phyloP scores from a whole-genome alignment of 92 coral and sea anemone species.

The Porites rus region DNA sequence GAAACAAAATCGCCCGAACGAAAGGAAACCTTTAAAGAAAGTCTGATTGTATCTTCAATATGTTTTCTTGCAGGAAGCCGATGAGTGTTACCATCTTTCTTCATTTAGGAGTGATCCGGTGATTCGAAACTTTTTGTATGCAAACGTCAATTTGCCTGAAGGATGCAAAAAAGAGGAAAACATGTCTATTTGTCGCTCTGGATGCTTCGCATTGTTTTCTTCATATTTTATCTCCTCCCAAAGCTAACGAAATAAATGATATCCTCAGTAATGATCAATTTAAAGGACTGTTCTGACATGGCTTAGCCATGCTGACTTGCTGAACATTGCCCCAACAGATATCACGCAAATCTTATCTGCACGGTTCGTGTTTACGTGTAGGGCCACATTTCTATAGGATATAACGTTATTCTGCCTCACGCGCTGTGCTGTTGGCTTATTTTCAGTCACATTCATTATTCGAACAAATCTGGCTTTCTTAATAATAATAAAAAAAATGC shows the following conservation, averaged over 20 bases:
- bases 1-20: not conserved
- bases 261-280: not conserved
- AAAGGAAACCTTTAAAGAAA: not conserved
- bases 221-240: not conserved
- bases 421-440: not conserved
- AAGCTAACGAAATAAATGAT: constrained; percentile 5
- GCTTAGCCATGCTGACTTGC: not conserved
- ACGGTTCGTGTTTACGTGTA: not conserved
- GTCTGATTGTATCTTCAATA: not conserved
- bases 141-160: not conserved
- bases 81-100: not conserved
- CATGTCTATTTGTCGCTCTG: not conserved
- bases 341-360: not conserved
- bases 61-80: constrained; percentile 18
- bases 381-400: not conserved
- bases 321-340: not conserved
- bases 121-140: not conserved
- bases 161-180: not conserved
- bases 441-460: not conserved
- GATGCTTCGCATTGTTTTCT: not conserved
- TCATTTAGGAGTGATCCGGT: not conserved
- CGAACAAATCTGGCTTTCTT: too few species aligned
- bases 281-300: constrained; percentile 13
- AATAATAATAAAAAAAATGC: too few species aligned
- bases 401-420: not conserved